Conservation (phyloP, 2,113 vertebrate genomes). For the Enhydra lutris region DNA sequence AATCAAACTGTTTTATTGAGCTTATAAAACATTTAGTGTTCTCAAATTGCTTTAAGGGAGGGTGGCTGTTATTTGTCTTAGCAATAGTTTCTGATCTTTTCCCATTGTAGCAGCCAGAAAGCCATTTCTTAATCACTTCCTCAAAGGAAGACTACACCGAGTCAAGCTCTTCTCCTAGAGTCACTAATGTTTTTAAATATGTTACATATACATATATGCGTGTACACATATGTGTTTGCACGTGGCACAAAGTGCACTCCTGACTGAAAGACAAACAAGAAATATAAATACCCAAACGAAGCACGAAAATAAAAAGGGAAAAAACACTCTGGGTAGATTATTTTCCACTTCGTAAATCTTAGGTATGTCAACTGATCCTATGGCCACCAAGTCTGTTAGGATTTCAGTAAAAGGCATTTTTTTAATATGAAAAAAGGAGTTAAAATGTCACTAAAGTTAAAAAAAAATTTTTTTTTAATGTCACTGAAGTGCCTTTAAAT, state of each 20-base stretch:
- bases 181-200: not conserved
- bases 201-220: rapidly evolving
- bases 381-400: not conserved
- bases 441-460: not conserved
- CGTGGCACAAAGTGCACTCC: not conserved
- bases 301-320: not conserved
- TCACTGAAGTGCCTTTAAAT: conserved; percentile 22
- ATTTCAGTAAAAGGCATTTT: conserved; percentile 5
- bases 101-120: not conserved
- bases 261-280: conserved; percentile 11
- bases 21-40: conserved; percentile 51
- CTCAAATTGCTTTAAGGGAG: conserved; percentile 10
- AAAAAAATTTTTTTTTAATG: not conserved
- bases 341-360: not conserved
- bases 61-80: not conserved
- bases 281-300: not conserved
- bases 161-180: not conserved
- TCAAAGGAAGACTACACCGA: not conserved
- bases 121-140: conserved; percentile 35
- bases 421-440: not conserved
- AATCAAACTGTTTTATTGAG: conserved; percentile 32
- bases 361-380: not conserved
- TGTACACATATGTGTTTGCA: not conserved
- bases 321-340: not conserved
- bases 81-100: not conserved